A percentile compares a stretch with the other conserved stretches of the same genome.
Conservation (phyloP, 2,113 vertebrate species). For the Menidia beryllina region DNA sequence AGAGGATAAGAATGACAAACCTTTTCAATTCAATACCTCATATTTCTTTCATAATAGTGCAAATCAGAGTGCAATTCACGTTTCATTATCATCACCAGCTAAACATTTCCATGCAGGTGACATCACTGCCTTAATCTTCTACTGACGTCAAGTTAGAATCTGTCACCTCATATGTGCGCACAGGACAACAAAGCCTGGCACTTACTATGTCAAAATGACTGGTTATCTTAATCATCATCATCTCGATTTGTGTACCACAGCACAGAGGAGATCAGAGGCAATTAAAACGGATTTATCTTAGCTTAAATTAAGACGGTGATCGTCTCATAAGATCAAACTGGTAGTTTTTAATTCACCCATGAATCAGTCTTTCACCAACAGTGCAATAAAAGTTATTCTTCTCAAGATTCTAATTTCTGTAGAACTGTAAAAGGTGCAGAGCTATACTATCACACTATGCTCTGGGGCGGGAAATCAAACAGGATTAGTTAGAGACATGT, state of each 20-base stretch:
- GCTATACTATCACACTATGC: not conserved
- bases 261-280: slow-evolving; percentile 42
- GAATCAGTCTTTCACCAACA: not conserved
- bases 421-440: not conserved
- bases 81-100: slow-evolving; percentile 21
- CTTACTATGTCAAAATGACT: slow-evolving; percentile 24
- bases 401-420: not conserved
- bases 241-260: slow-evolving; percentile 19
- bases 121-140: slow-evolving; percentile 37
- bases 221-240: slow-evolving; percentile 26
- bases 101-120: slow-evolving; percentile 17
- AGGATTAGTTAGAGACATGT: not conserved
- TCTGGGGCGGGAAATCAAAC: slow-evolving; percentile 4
- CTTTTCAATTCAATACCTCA: not conserved
- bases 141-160: slow-evolving; percentile 29
- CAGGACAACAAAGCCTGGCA: slow-evolving; percentile 11
- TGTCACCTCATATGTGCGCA: slow-evolving; percentile 8
- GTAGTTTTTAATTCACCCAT: slow-evolving; percentile 16
- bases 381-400: not conserved
- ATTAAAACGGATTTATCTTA: slow-evolving; percentile 32
- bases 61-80: not conserved
- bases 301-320: slow-evolving; percentile 33
- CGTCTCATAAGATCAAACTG: slow-evolving; percentile 1
- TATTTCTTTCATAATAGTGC: not conserved
- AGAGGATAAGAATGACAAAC: slow-evolving; percentile 3